Percentiles rank a stretch among this genome's conserved stretches.
These are phyloP conservation scores for Esperia sulphurella DNA, from an alignment of 2,888 invertebrate genomes.

Conservation along the genomic window DNA sequence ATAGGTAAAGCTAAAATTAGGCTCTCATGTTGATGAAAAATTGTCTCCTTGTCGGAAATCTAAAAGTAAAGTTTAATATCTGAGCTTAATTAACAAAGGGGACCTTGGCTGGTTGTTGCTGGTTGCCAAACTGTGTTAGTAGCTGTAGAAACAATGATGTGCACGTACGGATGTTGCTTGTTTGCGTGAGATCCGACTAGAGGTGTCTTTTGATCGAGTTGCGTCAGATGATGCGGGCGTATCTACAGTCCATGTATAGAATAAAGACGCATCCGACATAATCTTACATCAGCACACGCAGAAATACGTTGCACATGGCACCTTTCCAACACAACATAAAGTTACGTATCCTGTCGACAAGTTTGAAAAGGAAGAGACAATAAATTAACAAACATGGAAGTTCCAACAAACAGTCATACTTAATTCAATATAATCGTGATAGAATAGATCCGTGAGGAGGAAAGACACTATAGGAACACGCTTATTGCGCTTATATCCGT, in stretches of 20 bases:
- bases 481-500: too few species aligned
- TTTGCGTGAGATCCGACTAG: constrained; percentile 20
- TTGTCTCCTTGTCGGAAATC: neutral
- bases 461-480: neutral
- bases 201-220: constrained; percentile 31
- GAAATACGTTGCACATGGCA: constrained; percentile 7
- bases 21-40: neutral
- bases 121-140: constrained; percentile 44
- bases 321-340: constrained; percentile 5
- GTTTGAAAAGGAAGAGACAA: neutral
- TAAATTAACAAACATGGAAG: neutral
- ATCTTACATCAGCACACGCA: constrained; percentile 1
- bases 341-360: constrained; percentile 2
- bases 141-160: constrained; percentile 33
- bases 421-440: neutral
- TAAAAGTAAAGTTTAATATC: constrained; percentile 5
- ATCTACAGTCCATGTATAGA: constrained; percentile 6
- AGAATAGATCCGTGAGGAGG: neutral
- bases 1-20: neutral
- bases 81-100: constrained; percentile 41
- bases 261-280: neutral
- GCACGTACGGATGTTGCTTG: constrained; percentile 35
- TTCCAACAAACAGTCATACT: neutral
- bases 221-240: constrained; percentile 37
- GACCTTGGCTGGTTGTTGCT: constrained; percentile 47